A percentile compares a stretch with the other conserved stretches of the same genome.
phyloP scores from a whole-genome alignment of 2,888 invertebrate genomes.

The Vandiemenella viatica region DNA sequence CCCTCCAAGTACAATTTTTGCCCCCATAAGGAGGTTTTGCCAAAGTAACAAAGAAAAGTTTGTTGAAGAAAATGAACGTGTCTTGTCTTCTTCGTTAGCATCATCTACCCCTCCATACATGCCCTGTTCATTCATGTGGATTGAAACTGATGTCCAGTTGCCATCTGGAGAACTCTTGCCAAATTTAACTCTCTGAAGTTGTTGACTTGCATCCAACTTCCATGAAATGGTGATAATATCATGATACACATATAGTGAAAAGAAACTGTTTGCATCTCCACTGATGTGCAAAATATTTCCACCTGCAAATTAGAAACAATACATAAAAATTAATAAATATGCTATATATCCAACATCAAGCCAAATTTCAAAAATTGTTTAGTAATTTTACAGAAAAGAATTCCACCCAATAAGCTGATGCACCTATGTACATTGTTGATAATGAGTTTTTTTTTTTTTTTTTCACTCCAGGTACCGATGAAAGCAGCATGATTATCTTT shows the following conservation, averaged over 20 bases:
- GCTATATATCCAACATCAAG: too few species aligned
- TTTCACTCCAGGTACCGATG: too few species aligned
- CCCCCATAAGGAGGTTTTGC: conserved; percentile 18
- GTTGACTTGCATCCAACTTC: conserved; percentile 31
- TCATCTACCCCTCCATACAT: conserved; percentile 6
- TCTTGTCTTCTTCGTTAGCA: conserved; percentile 1
- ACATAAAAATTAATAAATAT: too few species aligned
- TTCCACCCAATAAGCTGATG: too few species aligned
- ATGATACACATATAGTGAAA: conserved; percentile 53
- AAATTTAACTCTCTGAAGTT: conserved; percentile 3
- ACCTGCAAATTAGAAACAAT: too few species aligned
- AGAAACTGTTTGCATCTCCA: too few species aligned
- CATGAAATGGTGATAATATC: conserved; percentile 55
- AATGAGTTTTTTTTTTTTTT: too few species aligned
- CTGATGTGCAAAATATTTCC: too few species aligned
- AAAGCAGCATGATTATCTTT: too few species aligned
- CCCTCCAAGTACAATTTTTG: conserved; percentile 12
- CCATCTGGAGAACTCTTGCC: conserved; percentile 11
- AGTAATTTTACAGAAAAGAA: too few species aligned
- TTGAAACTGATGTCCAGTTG: conserved; percentile 10
- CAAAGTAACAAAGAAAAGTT: conserved; percentile 22
- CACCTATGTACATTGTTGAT: too few species aligned
- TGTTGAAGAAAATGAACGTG: conserved; percentile 9
- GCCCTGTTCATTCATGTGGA: conserved; percentile 7
- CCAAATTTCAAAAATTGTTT: too few species aligned